These are phyloP conservation scores for Andricus quercusramuli DNA, from an alignment of 2,888 invertebrate genomes.

Conservation along the genomic window DNA sequence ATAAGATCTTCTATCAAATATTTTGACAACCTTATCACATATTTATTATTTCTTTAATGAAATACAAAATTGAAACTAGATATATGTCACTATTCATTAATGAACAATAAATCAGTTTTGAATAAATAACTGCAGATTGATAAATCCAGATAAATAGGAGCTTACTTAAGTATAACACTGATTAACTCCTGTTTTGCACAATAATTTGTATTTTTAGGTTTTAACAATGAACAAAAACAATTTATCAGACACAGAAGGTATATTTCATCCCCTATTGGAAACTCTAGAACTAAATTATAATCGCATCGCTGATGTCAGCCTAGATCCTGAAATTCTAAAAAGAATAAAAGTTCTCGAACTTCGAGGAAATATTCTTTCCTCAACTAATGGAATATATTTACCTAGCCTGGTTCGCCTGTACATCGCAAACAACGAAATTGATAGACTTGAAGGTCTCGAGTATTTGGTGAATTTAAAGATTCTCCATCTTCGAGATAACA, in stretches of 20 bases:
- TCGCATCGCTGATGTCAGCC: not conserved
- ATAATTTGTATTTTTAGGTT: not conserved
- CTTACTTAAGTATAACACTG: too few species aligned
- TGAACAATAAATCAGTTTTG: too few species aligned
- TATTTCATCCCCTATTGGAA: not conserved
- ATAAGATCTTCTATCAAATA: too few species aligned
- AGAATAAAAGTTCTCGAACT: slow-evolving; percentile 2
- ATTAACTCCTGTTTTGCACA: too few species aligned
- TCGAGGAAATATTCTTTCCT: not conserved
- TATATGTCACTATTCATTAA: too few species aligned
- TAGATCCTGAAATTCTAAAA: not conserved
- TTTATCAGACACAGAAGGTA: not conserved
- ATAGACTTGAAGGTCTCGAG: not conserved
- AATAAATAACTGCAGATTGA: too few species aligned
- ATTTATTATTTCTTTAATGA: too few species aligned
- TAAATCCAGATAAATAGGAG: too few species aligned
- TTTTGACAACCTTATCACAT: too few species aligned
- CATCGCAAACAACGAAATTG: too few species aligned
- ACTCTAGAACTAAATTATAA: slow-evolving; percentile 2
- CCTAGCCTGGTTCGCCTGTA: too few species aligned
- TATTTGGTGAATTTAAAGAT: slow-evolving; percentile 2
- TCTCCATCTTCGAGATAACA: slow-evolving; percentile 1
- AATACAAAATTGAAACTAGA: too few species aligned
- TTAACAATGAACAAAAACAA: not conserved
- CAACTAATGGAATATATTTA: not conserved